Base-by-base conservation (phyloP, 2,113 vertebrate species). In the Vicugna pacos region DNA sequence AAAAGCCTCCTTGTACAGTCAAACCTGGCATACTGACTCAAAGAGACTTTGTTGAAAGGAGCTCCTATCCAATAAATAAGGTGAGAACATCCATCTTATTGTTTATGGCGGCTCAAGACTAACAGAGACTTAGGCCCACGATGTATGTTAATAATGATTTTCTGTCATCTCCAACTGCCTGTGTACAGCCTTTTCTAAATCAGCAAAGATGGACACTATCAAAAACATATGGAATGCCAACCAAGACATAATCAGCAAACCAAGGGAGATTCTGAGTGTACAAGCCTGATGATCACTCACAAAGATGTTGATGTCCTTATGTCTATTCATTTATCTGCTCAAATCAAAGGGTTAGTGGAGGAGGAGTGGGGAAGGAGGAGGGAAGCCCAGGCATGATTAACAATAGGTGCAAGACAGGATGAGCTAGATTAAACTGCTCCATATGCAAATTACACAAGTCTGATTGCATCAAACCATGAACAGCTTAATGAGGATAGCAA, bases 341-440 rank as follows among this genome's bases (percentile, higher is more conserved):
- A 97, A 98, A 98, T 98, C 98, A 98, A 98, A 98, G 81, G 93
- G 96, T 89, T 97, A 92, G 92, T 79, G 97, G 97, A 96, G 95
- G 82, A 96, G 94, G 92, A 91, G 95, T 88, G 96, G 95, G 82
- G 30, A 8, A 52, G 85, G 46, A 90, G 96, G 95, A 20, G 73
- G 91, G 87, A 96, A 84, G 95, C 81, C 97, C 75, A 52, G 48
- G 98, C 94, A 79, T 98, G 98, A 98, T 98, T 98, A 99, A 98
- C 98, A 98, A 98, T 98, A 98, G 98, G 98, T 98, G 98, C n/a
- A 94, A 98, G 98, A 98, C 98, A 98, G 98, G 98, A 98, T 98
- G 98, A 98, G 98, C 98, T 97, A 98, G 98, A 99, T 99, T 98
- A 98, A 98, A 98, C 98, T 98, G 98, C 98, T 99, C 98, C 98